Evolutionary conservation across 2,113 vertebrate genomes (phyloP), one percentile per base, ranked within the genome.

Genomic region (Mirza zaza): DNA sequence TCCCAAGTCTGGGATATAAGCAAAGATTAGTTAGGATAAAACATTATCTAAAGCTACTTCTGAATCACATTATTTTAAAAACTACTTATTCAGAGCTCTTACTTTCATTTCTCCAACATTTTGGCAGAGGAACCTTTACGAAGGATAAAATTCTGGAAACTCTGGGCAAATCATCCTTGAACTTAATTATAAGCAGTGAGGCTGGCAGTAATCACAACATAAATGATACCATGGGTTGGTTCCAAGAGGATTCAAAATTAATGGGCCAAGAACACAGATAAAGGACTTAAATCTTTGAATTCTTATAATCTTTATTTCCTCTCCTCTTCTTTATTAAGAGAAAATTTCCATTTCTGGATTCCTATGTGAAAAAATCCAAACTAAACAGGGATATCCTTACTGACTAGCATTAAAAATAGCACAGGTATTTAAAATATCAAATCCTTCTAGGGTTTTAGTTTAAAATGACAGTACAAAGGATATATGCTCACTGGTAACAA

Each of bases 11-110:
- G 7, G 63, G 20, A 79, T 34, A 87, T 17, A 91, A 89, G 63
- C 36, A 71, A 89, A 83, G 82, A 79, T 85, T 39, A 84, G 52
- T 87, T 83, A 48, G 70, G 93, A 90, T 34, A 84, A 91, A 96
- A 95, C 18, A 92, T 70, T 73, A 90, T 52, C 50, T 67, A 73
- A 93, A 86, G 59, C 6, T 39, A 76, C 20, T 61, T 92, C 48
- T 83, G 48, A 95, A 67, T 63, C 57, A 57, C n/a, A 52, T 42
- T 83, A 67, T 87, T 96, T 95, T 67, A 7, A 87, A 92, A 87
- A 36, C 45, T 89, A 95, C 18, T 91, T 73, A 73, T 70, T 77
- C 45, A 84, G 34, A n/a, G 52, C 34, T 61, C 32, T 34, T 39
- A n/a, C 45, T 84, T 91, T 27, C 17, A 94, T 73, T 75, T 91